These are phyloP conservation scores for Drosophila mettleri DNA, from an alignment of 2,888 invertebrate genomes.

Conservation along the genomic window DNA sequence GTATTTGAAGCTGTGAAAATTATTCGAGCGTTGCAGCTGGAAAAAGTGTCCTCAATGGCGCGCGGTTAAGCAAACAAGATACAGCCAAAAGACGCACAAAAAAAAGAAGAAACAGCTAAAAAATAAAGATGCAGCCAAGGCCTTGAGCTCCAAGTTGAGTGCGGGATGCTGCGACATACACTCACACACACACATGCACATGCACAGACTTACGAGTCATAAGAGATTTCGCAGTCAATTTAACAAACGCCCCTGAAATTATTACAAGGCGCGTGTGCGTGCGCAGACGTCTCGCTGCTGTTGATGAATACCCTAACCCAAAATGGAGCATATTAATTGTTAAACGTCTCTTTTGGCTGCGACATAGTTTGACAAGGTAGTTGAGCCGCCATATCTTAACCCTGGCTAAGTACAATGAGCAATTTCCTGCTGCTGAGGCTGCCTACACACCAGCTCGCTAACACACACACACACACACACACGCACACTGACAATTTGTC, in stretches of 20 bases:
- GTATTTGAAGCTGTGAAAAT: constrained; percentile 9
- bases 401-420: constrained; percentile 67
- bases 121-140: constrained; percentile 46
- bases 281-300: constrained; percentile 15
- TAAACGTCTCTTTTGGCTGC: constrained; percentile 36
- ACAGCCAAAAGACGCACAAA: constrained; percentile 6
- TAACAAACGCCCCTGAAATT: constrained; percentile 68
- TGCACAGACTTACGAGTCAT: constrained; percentile 14
- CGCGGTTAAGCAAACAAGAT: constrained; percentile 67
- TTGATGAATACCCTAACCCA: constrained; percentile 12
- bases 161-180: not conserved
- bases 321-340: constrained; percentile 65
- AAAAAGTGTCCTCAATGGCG: constrained; percentile 67
- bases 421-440: constrained; percentile 78
- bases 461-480: constrained; percentile 44
- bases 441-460: constrained; percentile 45
- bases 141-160: constrained; percentile 13
- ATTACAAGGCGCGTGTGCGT: constrained; percentile 52
- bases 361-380: constrained; percentile 54
- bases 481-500: constrained; percentile 70
- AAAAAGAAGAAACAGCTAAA: constrained; percentile 36
- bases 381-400: constrained; percentile 42
- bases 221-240: constrained; percentile 74
- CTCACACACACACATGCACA: not conserved
- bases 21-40: constrained; percentile 34